Evolutionary conservation across 2,113 vertebrate genomes (phyloP), one percentile per base, ranked within the genome.

Genomic region (Caranx ignobilis): DNA sequence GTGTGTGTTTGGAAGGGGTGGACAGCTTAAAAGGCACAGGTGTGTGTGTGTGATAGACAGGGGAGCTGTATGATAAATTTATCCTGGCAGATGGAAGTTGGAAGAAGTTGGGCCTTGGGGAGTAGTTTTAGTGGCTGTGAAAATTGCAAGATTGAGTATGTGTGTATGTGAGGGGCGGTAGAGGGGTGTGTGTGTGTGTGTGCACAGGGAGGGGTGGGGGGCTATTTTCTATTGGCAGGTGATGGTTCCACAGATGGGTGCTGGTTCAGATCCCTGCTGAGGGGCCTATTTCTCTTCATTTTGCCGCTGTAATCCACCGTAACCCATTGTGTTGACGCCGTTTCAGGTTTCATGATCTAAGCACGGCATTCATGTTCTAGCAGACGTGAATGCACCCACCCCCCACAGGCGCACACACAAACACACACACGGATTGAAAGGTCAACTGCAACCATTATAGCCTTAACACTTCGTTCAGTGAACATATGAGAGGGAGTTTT

Each of bases 51-150:
- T 79, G 86, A 87, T 82, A 81, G 88, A 86, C 81, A 83, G 59
- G 56, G 79, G 68, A 79, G 77, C 75, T 71, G 71, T 75, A 76
- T 87, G 90, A 90, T 88, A 73, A 86, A 92, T 90, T 52, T 72
- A 88, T 89, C 74, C 50, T 32, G 70, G 87, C 85, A 85, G 89
- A 90, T 90, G 80, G 89, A 87, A 88, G 81, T 90, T 89, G 60
- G 82, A 84, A 64, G 78, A 83, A 85, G 81, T 79, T 9, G 19
- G 71, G 59, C 70, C 82, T 89, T 69, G 19, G 86, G 88, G 84
- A 88, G 78, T 77, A 66, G 66, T 88, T 90, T 83, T 85, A 72
- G 80, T 79, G 68, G 71, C 78, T 72, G 87, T 83, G 79, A 81
- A 91, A 87, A 86, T 79, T 83, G 65, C 60, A 77, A 87, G 83